These are phyloP conservation scores for Drosophila lacteicornis DNA, from an alignment of 1,140 invertebrate species.

Conservation along the genomic window DNA sequence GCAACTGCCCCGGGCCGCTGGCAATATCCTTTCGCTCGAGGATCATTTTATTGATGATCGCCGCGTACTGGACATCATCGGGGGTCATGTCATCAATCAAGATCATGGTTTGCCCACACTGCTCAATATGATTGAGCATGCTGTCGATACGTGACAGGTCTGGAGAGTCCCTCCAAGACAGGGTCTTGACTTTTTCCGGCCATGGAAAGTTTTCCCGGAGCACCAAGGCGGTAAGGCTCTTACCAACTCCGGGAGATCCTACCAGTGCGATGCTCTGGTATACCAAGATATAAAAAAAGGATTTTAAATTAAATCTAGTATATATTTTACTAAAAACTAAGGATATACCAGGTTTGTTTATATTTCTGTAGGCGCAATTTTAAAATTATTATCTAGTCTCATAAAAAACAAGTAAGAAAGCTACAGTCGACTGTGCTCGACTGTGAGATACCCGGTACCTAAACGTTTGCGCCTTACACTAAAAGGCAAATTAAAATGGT, in stretches of 20 bases:
- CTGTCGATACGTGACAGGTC: not conserved
- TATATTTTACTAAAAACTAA: too few species aligned
- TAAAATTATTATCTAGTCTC: too few species aligned
- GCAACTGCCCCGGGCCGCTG: not conserved
- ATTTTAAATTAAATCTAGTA: too few species aligned
- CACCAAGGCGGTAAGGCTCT: slow-evolving; percentile 43
- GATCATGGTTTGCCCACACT: slow-evolving; percentile 60
- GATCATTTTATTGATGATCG: slow-evolving; percentile 21
- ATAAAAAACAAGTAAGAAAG: too few species aligned
- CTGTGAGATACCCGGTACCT: too few species aligned
- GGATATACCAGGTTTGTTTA: too few species aligned
- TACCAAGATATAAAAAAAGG: too few species aligned
- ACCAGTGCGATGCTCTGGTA: slow-evolving; percentile 41
- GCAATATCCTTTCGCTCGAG: not conserved
- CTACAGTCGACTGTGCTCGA: too few species aligned
- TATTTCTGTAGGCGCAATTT: too few species aligned
- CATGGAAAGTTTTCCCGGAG: slow-evolving; percentile 51
- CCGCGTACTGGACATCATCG: slow-evolving; percentile 22
- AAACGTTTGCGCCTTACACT: too few species aligned
- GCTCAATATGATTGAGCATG: not conserved
- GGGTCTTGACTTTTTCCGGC: slow-evolving; percentile 45
- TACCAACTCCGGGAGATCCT: slow-evolving; percentile 57
- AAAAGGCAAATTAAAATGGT: too few species aligned
- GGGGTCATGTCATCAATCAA: slow-evolving; percentile 57
- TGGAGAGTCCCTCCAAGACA: slow-evolving; percentile 35